Conservation (phyloP, 2,797 vertebrate genomes). For the Apogon hyalosoma region DNA sequence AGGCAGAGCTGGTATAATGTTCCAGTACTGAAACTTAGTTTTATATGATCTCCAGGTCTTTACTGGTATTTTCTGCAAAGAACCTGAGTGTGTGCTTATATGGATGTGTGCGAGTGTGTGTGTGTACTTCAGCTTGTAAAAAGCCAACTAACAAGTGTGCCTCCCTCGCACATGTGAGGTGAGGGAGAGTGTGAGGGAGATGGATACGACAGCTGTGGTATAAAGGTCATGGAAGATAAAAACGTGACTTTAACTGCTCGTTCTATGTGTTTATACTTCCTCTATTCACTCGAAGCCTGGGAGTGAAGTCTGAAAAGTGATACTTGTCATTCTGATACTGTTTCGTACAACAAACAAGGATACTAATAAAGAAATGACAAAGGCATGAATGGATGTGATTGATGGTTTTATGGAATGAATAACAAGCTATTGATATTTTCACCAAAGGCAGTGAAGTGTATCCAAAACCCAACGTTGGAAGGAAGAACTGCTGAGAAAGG, state of each 20-base stretch:
- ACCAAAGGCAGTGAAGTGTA: background rate
- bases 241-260: conserved; percentile 24
- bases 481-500: no score
- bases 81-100: background rate
- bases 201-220: conserved; percentile 17
- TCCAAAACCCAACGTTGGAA: background rate
- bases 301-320: background rate
- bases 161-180: conserved; percentile 26
- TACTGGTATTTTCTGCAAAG: conserved; percentile 11
- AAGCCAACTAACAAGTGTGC: conserved; percentile 63
- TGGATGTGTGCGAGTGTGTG: conserved; percentile 17
- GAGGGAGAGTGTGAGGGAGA: conserved; percentile 21
- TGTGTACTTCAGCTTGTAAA: conserved; percentile 60
- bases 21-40: conserved; percentile 34
- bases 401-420: background rate
- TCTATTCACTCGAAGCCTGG: background rate
- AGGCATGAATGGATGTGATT: background rate
- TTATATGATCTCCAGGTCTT: conserved; percentile 16
- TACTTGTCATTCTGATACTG: background rate
- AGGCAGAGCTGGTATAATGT: conserved; percentile 44
- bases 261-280: conserved; percentile 19
- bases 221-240: conserved; percentile 46
- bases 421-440: background rate
- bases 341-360: conserved; percentile 1
- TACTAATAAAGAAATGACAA: background rate